These are phyloP conservation scores for Tortricodes alternella DNA, from an alignment of 2,888 invertebrate genomes.

Conservation along the genomic window DNA sequence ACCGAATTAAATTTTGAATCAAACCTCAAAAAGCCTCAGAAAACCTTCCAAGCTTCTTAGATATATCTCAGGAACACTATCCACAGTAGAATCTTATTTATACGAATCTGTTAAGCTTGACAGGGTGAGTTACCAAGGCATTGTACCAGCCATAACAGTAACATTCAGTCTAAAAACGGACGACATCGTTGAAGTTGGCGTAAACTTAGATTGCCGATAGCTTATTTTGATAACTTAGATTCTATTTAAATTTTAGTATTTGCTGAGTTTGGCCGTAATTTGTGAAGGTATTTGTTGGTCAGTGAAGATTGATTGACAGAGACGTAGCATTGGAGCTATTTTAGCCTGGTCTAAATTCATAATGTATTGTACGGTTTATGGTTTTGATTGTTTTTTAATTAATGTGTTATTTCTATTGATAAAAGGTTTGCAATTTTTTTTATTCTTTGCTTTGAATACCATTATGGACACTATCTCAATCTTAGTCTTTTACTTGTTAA, in stretches of 20 bases:
- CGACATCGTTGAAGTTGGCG: conserved; percentile 2
- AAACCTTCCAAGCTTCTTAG: neutral
- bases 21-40: too few species aligned
- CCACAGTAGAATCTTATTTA: neutral
- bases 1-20: too few species aligned
- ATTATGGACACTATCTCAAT: too few species aligned
- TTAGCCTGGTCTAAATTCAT: too few species aligned
- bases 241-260: neutral
- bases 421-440: too few species aligned
- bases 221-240: neutral
- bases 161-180: conserved; percentile 38
- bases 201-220: conserved; percentile 10
- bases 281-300: neutral
- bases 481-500: too few species aligned
- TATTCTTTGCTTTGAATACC: too few species aligned
- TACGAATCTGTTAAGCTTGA: neutral
- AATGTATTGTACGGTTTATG: too few species aligned
- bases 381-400: too few species aligned
- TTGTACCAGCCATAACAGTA: conserved; percentile 26
- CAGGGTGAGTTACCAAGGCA: conserved; percentile 7
- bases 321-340: neutral
- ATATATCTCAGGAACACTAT: neutral
- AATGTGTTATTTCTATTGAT: too few species aligned
- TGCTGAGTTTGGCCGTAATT: neutral
- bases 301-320: too few species aligned